Percentiles rank a stretch among this genome's conserved stretches.
Evolutionary conservation across 2,797 vertebrate genomes (phyloP).

Genomic region (Enteromius viviparus): DNA sequence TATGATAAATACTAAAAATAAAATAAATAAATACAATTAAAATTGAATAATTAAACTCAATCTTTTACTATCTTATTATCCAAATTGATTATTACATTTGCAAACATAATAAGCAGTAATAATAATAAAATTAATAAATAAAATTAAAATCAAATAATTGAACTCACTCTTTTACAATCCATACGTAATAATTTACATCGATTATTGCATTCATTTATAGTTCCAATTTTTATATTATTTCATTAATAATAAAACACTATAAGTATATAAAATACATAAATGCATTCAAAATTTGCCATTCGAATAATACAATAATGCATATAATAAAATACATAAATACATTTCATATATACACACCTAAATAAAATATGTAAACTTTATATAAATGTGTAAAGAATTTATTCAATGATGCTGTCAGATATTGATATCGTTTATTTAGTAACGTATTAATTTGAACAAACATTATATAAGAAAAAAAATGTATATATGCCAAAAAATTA

Average conservation of each 20-base stretch:
- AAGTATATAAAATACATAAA: not conserved
- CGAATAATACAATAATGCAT: not conserved
- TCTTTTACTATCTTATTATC: not conserved
- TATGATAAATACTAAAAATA: too few relatives aligned
- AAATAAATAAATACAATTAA: not conserved
- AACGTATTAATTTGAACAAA: not conserved
- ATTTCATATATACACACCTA: not conserved
- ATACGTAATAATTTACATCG: too few relatives aligned
- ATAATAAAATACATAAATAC: not conserved
- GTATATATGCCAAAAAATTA: not conserved
- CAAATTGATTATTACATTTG: not conserved
- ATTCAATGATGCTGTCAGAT: not conserved
- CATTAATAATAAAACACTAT: not conserved
- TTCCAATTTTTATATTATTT: not conserved
- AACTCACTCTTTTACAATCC: too few relatives aligned
- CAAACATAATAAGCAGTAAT: not conserved
- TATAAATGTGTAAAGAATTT: not conserved
- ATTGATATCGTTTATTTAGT: not conserved
- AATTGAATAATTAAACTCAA: not conserved
- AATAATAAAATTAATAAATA: not conserved
- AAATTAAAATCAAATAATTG: not conserved
- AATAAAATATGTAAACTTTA: not conserved
- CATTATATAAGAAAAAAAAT: too few relatives aligned
- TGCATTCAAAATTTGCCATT: not conserved
- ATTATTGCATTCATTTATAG: not conserved